Percentiles rank a stretch among this genome's conserved stretches.
Evolutionary conservation across 2,797 vertebrate species (phyloP).

Genomic region (Lutjanus campechanus): DNA sequence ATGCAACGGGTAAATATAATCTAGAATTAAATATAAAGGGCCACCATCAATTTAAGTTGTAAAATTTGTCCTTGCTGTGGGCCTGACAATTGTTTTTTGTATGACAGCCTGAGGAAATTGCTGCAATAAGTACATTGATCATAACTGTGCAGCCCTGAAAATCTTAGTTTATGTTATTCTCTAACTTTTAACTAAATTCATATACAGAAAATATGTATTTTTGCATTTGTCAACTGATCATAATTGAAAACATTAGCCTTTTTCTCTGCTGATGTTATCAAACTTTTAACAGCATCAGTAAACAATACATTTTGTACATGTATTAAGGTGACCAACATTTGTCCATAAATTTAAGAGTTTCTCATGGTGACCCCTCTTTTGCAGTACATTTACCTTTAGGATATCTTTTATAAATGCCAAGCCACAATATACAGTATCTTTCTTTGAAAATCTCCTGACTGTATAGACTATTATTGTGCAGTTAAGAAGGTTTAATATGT

Average conservation of each 20-base stretch:
- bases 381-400: background rate
- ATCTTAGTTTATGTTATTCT: background rate
- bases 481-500: background rate
- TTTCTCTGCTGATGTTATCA: background rate
- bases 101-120: background rate
- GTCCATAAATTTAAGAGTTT: background rate
- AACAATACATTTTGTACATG: background rate
- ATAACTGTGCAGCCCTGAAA: constrained; percentile 23
- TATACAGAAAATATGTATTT: background rate
- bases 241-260: background rate
- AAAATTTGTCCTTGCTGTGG: background rate
- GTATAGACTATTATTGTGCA: background rate
- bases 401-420: background rate
- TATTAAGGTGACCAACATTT: background rate
- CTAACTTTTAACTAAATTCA: background rate
- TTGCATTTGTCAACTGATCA: background rate
- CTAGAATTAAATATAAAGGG: background rate
- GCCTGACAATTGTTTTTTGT: background rate
- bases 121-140: background rate
- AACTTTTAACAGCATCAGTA: background rate
- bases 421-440: background rate
- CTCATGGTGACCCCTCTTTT: background rate
- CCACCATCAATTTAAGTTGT: constrained; percentile 8
- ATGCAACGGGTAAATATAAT: background rate
- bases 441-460: background rate